Evolutionary conservation across 2,113 vertebrate species (phyloP), one percentile per base, ranked within the genome.

Genomic region (Paramormyrops kingsleyae): DNA sequence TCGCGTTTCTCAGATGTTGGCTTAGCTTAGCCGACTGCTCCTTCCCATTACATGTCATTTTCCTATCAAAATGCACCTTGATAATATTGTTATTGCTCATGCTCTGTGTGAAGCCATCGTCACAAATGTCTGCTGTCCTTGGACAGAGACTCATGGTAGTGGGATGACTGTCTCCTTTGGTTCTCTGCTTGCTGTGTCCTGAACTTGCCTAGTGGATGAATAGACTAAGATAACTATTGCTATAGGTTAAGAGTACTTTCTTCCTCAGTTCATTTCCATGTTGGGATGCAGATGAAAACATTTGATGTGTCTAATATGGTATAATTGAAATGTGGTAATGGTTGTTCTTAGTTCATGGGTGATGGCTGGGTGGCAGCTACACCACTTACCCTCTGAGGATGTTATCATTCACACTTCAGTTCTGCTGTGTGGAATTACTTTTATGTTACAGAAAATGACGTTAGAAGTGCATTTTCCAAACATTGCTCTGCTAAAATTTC

Each of bases 81-180:
- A 90, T 89, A 62, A 19, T 24, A 12, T 9, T 62, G 35, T 21
- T 44, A 88, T 42, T 35, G 2, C 88, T 89, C 88, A 90, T 87
- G 88, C 80, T 89, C 46, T 87, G 66, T 27, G 88, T 50, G 87
- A 90, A 88, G 19, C 44, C 27, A 19, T 44, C 21, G 44, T 49
- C 15, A 62, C 12, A 59, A 47, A 74, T 62, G 90, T 90, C 70
- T 7, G 9, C 31, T 35, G 12, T 56, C 44, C 39, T 21, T 13
- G 91, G 47, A 53, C 12, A 44, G 52, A 83, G 4, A 17, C 19
- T 87, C 62, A 62, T 89, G 89, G 88, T 86, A 90, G 89, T 90
- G 87, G 21, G 91, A 93, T 93, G 70, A n/a, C 90, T 89, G n/a
- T 77, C 39, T 77, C 31, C 8, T 31, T 83, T 52, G 47, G 31